A percentile compares a stretch with the other conserved stretches of the same genome.
Conservation (phyloP, 2,797 vertebrate genomes). For the Sebastes goodei region DNA sequence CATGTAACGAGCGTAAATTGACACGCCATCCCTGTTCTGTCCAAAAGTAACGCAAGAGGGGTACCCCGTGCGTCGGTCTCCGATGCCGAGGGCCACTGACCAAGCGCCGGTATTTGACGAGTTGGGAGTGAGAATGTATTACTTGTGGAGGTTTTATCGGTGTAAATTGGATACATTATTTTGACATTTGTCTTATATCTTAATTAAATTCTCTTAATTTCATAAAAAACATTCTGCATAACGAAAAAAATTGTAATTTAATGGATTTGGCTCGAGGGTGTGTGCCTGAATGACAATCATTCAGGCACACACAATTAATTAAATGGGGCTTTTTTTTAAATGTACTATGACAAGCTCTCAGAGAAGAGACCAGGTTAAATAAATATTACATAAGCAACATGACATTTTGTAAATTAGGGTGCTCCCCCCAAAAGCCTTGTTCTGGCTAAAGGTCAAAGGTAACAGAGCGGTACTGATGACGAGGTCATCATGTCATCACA, state of each 20-base stretch:
- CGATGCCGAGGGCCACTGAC: too few species aligned
- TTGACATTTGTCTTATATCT: background rate
- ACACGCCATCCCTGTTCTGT: too few species aligned
- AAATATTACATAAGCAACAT: background rate
- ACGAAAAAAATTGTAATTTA: background rate
- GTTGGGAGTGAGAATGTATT: too few species aligned
- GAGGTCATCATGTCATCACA: slow-evolving; percentile 68
- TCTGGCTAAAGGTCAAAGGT: slow-evolving; percentile 51
- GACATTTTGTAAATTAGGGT: background rate
- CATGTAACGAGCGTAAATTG: too few species aligned
- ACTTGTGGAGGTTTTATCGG: background rate
- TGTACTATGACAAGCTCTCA: background rate
- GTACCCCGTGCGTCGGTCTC: too few species aligned
- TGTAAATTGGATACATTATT: background rate
- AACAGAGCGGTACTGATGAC: slow-evolving; percentile 2
- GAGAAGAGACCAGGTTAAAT: background rate
- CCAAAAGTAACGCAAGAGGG: too few species aligned
- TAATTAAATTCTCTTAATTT: background rate
- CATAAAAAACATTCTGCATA: background rate
- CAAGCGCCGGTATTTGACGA: too few species aligned
- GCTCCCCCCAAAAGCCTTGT: background rate
- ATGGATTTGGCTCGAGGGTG: background rate
- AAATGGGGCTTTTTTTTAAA: background rate
- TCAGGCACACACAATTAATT: background rate
- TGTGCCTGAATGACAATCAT: too few species aligned